A percentile compares a stretch with the other conserved stretches of the same genome.
These are phyloP conservation scores for Hapalemur alaotrensis DNA, from an alignment of 2,797 vertebrate species.

Conservation along the genomic window DNA sequence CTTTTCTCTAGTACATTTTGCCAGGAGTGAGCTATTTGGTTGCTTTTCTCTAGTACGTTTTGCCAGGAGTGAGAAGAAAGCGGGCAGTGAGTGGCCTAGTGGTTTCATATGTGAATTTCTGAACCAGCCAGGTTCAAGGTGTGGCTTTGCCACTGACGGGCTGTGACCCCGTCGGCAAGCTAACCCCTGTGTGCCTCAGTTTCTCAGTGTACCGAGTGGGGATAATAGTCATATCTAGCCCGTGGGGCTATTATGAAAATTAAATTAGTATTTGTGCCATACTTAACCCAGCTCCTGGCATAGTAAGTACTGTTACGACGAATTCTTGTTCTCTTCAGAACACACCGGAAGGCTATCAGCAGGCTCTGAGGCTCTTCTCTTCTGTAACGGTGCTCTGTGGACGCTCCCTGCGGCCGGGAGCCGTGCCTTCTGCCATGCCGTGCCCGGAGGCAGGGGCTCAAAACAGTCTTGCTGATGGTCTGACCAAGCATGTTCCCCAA, in stretches of 20 bases:
- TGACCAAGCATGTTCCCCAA: not conserved
- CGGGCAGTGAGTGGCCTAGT: accelerated
- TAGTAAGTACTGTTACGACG: accelerated
- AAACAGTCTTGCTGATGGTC: accelerated
- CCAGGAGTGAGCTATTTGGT: not conserved
- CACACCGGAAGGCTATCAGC: not conserved
- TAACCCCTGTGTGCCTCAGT: not conserved
- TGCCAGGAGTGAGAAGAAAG: not conserved
- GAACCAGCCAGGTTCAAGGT: too few species aligned
- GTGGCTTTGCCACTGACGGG: not conserved
- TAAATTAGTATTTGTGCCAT: not conserved
- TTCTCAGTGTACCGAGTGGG: not conserved
- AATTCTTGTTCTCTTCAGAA: not conserved
- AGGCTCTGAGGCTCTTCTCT: not conserved
- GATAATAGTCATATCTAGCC: not conserved
- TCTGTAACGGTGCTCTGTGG: not conserved
- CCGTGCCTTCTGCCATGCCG: accelerated
- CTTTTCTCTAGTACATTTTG: not conserved
- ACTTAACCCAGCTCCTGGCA: too few species aligned
- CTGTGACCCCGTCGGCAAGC: not conserved
- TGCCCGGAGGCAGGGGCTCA: not conserved
- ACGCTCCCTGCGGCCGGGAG: too few species aligned
- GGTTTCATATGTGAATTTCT: not conserved
- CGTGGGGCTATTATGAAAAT: not conserved
- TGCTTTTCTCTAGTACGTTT: not conserved